These are phyloP conservation scores for Hippoglossus stenolepis DNA, from an alignment of 2,113 vertebrate species.

Conservation along the genomic window DNA sequence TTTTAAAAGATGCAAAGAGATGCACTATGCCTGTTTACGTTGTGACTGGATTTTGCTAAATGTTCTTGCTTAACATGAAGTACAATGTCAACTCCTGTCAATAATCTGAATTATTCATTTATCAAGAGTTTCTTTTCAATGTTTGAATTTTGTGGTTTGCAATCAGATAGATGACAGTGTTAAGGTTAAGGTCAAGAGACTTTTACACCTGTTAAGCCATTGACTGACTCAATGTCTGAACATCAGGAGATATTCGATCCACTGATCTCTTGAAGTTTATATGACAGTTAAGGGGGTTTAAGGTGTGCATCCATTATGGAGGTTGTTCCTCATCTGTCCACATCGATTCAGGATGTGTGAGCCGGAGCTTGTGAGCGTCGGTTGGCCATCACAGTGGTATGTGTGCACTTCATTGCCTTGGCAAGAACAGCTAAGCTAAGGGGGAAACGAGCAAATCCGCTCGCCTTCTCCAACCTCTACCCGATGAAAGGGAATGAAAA, in stretches of 20 bases:
- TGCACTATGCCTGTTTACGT: too few relatives aligned
- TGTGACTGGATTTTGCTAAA: too few relatives aligned
- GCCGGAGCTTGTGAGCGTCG: constrained; percentile 9
- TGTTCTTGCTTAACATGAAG: too few relatives aligned
- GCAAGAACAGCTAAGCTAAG: constrained; percentile 53
- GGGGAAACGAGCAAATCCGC: constrained; percentile 57
- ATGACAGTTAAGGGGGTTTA: neutral
- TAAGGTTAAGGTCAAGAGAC: too few relatives aligned
- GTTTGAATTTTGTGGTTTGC: too few relatives aligned
- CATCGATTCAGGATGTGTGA: constrained; percentile 38
- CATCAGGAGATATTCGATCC: neutral
- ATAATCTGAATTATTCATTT: too few relatives aligned
- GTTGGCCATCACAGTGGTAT: constrained; percentile 11
- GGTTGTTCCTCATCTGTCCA: constrained; percentile 1
- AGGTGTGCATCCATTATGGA: neutral
- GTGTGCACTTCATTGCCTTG: constrained; percentile 44
- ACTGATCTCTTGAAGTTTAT: neutral
- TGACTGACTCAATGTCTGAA: neutral
- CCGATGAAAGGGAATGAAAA: constrained; percentile 72
- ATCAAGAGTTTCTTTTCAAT: too few relatives aligned
- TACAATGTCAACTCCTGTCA: too few relatives aligned
- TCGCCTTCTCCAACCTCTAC: constrained; percentile 54
- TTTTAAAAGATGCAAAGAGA: too few relatives aligned
- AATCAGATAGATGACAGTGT: too few relatives aligned
- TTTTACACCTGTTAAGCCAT: too few relatives aligned